A percentile compares a stretch with the other conserved stretches of the same genome.
phyloP scores from a whole-genome alignment of 1,140 invertebrate genomes.

The Hetaerina americana region DNA sequence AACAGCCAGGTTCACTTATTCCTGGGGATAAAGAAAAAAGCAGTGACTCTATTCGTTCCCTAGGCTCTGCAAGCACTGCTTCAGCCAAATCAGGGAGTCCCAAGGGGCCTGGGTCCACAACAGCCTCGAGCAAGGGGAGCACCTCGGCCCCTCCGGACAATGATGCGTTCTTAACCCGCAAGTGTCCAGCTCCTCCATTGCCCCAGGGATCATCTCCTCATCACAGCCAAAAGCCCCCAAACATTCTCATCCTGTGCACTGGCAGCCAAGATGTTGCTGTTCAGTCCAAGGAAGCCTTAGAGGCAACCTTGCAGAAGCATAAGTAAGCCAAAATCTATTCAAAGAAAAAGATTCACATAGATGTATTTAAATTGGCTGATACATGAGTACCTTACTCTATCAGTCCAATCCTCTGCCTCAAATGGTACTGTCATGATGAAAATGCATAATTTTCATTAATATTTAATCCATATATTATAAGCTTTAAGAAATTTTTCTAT shows the following conservation, averaged over 20 bases:
- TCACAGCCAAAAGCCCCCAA: slow-evolving; percentile 46
- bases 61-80: slow-evolving; percentile 17
- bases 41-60: slow-evolving; percentile 17
- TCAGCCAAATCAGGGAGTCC: slow-evolving; percentile 9
- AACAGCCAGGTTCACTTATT: slow-evolving; percentile 4
- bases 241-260: slow-evolving; percentile 62
- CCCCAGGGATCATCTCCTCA: not conserved
- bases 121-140: slow-evolving; percentile 3
- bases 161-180: not conserved
- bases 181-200: not conserved
- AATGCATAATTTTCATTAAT: too few species aligned
- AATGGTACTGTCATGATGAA: too few species aligned
- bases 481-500: too few species aligned
- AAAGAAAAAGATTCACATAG: too few species aligned
- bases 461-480: too few species aligned
- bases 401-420: too few species aligned
- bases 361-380: too few species aligned
- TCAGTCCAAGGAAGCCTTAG: slow-evolving; percentile 51
- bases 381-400: too few species aligned
- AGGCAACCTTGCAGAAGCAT: slow-evolving; percentile 51
- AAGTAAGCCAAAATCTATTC: slow-evolving; percentile 43
- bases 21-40: slow-evolving; percentile 11
- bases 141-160: not conserved
- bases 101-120: slow-evolving; percentile 1
- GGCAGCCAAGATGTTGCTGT: slow-evolving; percentile 58